Base-by-base conservation (phyloP, 2,113 vertebrate species). In the Candoia aspera region DNA sequence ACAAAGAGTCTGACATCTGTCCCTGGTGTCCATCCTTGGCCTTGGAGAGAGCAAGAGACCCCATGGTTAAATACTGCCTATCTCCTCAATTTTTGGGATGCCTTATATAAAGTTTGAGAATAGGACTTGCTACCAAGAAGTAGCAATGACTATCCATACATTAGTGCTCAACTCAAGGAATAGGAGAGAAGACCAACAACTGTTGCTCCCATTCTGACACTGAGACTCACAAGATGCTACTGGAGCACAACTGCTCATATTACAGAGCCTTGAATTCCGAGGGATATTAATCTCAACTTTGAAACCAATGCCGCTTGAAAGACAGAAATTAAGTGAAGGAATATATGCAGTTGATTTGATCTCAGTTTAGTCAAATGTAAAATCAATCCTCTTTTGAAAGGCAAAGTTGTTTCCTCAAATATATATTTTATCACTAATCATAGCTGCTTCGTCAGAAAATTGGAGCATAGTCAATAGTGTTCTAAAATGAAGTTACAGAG, bases 381-480 rank as follows among this genome's bases (percentile, higher is more conserved):
- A 93, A 60, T 0, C 53, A 55, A 89, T 58, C 0, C 8, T 33
- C 53, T 42, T 58, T 23, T 73, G 88, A 86, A 2, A 0, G 0
- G 59, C 83, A 83, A 0, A 64, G 12, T 55, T 84, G 4, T 85
- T 79, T 1, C 54, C 1, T 1, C 58, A 79, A 92, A 9, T 11
- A 62, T 6, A 8, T 33, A 24, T 90, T 89, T 92, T 87, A 59
- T 3, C 1, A 89, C 23, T 85, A 86, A 42, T 42, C 92, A 83
- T 17, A 93, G 29, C 0, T 89, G 60, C 46, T 94, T 86, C 6
- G 79, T 24, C 33, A 88, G 15, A 84, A 23, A 94, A 90, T 62
- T 58, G 0, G 5, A 91, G 29, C 33, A 89, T 84, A 4, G 54
- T 26, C 5, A 84, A 42, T 91, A 92, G 0, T 0, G 0, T 68